Percentiles rank a stretch among this genome's conserved stretches.
phyloP scores from a whole-genome alignment of 2,113 vertebrate genomes.

The Struthio camelus region DNA sequence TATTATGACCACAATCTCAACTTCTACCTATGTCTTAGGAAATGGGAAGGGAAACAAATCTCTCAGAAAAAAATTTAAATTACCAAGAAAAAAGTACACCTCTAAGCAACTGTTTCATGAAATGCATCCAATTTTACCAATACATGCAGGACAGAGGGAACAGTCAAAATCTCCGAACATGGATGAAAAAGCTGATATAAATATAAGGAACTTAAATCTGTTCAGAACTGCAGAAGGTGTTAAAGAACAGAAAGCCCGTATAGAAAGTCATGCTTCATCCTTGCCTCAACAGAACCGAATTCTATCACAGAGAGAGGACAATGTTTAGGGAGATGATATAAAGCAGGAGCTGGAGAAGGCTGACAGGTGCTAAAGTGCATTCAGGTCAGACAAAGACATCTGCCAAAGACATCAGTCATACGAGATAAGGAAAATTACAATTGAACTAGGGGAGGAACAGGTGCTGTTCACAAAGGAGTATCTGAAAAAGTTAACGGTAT shows the following conservation, averaged over 20 bases:
- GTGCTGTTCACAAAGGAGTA: background rate
- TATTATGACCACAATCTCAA: background rate
- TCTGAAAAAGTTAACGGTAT: background rate
- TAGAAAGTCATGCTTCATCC: background rate
- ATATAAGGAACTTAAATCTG: background rate
- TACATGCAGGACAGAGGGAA: background rate
- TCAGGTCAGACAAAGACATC: slow-evolving; percentile 68
- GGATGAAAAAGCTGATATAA: background rate
- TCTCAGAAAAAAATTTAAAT: background rate
- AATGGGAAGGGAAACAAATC: background rate
- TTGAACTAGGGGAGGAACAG: background rate
- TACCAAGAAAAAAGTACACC: background rate
- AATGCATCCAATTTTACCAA: background rate
- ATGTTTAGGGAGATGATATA: background rate
- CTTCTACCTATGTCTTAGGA: background rate
- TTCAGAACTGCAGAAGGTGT: background rate
- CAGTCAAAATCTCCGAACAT: background rate
- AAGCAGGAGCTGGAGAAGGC: background rate
- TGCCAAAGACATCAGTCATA: slow-evolving; percentile 58
- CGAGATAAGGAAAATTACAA: slow-evolving; percentile 49
- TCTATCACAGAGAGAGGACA: background rate
- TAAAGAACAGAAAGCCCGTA: background rate
- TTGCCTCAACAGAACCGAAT: background rate
- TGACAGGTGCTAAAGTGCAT: slow-evolving; percentile 38
- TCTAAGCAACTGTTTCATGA: background rate